Conservation (phyloP, 2,113 vertebrate species). For the Etia nguti region DNA sequence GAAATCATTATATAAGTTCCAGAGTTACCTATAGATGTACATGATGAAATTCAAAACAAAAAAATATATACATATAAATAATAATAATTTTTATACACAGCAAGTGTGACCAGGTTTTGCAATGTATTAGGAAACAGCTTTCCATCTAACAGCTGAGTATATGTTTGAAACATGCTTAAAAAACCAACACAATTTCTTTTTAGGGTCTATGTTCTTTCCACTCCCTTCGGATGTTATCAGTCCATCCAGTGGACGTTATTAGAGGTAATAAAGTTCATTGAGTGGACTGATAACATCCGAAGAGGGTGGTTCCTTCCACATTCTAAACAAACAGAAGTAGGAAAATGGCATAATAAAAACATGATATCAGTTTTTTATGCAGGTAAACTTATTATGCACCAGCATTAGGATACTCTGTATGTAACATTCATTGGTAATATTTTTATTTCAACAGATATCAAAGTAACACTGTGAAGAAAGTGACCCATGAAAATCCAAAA, state of each 20-base stretch:
- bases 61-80: too few relatives aligned
- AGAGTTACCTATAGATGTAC: neutral
- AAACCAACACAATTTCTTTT: neutral
- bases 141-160: neutral
- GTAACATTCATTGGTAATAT: neutral
- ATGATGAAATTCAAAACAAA: neutral
- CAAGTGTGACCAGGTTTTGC: neutral
- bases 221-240: neutral
- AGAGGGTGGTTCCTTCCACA: neutral
- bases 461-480: neutral
- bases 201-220: neutral
- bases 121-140: neutral
- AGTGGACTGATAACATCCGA: neutral
- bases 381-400: neutral
- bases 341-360: neutral
- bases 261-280: neutral
- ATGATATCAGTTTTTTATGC: neutral
- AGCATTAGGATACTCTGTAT: neutral
- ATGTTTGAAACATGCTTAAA: neutral
- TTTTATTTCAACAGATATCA: neutral
- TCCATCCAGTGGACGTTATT: neutral
- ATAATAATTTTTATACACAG: too few relatives aligned
- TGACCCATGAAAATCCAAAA: neutral
- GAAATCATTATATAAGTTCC: neutral
- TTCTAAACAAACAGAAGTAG: neutral